Conservation (phyloP, 2,797 vertebrate species). For the Siniperca undulata region DNA sequence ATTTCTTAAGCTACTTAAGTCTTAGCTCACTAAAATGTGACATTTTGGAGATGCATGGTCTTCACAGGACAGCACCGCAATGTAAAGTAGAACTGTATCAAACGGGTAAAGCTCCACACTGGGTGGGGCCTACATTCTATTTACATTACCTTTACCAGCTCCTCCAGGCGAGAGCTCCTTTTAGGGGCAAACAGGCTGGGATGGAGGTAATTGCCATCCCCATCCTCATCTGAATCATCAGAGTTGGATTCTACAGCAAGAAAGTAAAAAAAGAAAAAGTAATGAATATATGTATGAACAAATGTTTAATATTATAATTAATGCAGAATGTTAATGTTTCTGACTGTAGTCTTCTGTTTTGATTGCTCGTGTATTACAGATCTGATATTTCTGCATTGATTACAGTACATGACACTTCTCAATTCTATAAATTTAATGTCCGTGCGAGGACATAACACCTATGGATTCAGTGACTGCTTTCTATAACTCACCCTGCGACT, state of each 20-base stretch:
- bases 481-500: conserved; percentile 85
- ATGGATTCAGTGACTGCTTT: background rate
- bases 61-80: background rate
- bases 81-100: background rate
- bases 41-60: background rate
- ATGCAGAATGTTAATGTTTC: background rate
- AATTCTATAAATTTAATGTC: conserved; percentile 1
- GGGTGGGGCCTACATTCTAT: background rate
- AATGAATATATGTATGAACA: conserved; percentile 14
- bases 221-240: conserved; percentile 88
- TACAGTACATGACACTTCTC: background rate
- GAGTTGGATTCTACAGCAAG: conserved; percentile 78
- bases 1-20: background rate
- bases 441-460: background rate
- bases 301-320: background rate
- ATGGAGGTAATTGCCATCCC: conserved; percentile 93
- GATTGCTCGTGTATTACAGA: background rate
- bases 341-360: background rate
- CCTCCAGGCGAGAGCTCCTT: conserved; percentile 92
- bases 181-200: conserved; percentile 97
- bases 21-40: background rate
- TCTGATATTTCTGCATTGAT: conserved; percentile 19
- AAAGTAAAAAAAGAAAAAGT: background rate
- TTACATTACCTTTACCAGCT: conserved; percentile 91
- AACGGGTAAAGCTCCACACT: background rate